These are phyloP conservation scores for Mirza zaza DNA, from an alignment of 2,113 vertebrate species.

Conservation along the genomic window DNA sequence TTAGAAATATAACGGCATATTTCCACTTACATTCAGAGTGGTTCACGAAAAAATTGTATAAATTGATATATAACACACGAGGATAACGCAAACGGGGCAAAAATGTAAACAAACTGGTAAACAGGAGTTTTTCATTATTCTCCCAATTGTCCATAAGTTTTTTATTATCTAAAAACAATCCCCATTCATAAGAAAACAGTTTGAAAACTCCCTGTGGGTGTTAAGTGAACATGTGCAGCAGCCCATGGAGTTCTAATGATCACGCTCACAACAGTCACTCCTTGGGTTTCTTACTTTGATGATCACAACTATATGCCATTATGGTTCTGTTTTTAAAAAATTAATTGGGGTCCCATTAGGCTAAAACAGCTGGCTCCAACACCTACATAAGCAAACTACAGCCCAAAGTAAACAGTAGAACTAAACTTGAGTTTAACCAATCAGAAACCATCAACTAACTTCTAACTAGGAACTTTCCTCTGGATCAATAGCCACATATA, in stretches of 20 bases:
- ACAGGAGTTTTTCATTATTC: neutral
- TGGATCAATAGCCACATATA: neutral
- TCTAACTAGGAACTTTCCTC: neutral
- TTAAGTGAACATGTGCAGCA: neutral
- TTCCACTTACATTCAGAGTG: neutral
- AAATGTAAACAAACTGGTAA: neutral
- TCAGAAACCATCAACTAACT: neutral
- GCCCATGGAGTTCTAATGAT: neutral
- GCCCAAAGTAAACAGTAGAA: neutral
- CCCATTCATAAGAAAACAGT: neutral
- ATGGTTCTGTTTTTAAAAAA: neutral
- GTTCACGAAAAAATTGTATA: neutral
- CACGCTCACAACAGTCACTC: neutral
- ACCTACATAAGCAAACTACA: neutral
- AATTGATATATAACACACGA: neutral
- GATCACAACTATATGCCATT: neutral
- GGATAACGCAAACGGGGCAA: neutral
- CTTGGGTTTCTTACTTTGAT: neutral
- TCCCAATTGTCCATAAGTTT: neutral
- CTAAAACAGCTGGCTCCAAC: neutral
- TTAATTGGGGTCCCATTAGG: neutral
- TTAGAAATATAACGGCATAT: neutral
- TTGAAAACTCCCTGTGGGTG: neutral
- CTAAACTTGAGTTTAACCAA: neutral
- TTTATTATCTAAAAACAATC: neutral